phyloP scores from a whole-genome alignment of 1,140 invertebrate genomes.

The Bombus polaris region DNA sequence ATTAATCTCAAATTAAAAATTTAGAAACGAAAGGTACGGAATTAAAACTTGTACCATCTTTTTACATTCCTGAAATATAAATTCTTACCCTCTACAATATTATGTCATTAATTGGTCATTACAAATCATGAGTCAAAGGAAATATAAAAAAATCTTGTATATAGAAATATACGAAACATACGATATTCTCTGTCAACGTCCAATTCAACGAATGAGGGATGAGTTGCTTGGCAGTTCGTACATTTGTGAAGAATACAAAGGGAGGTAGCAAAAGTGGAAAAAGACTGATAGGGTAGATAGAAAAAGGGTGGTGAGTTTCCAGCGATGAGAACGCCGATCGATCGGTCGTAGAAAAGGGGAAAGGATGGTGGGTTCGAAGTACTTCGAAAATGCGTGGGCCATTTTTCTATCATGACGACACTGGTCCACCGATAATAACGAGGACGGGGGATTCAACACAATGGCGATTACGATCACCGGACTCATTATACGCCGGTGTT shows the following conservation, averaged over 20 bases:
- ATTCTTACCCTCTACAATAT: not conserved
- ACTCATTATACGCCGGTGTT: slow-evolving; percentile 63
- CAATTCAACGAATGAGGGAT: too few species aligned
- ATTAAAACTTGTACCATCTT: not conserved
- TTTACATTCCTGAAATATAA: not conserved
- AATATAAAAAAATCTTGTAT: not conserved
- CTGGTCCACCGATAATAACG: slow-evolving; percentile 61
- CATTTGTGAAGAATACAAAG: slow-evolving; percentile 23
- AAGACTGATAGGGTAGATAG: not conserved
- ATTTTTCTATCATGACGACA: slow-evolving; percentile 62
- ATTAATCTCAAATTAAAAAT: not conserved
- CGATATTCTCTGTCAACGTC: not conserved
- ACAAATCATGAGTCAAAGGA: not conserved
- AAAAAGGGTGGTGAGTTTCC: slow-evolving; percentile 58
- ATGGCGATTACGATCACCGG: slow-evolving; percentile 66
- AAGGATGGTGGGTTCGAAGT: slow-evolving; percentile 13
- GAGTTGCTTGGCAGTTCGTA: too few species aligned
- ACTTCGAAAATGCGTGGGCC: slow-evolving; percentile 67
- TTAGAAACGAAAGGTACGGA: not conserved
- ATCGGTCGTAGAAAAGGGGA: slow-evolving; percentile 47
- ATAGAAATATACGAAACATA: not conserved
- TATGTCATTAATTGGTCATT: not conserved
- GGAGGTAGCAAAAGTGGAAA: not conserved
- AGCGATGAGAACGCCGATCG: slow-evolving; percentile 51
- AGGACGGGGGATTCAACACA: slow-evolving; percentile 51